phyloP scores from a whole-genome alignment of 2,888 invertebrate genomes.

The Slavum lentiscoides region DNA sequence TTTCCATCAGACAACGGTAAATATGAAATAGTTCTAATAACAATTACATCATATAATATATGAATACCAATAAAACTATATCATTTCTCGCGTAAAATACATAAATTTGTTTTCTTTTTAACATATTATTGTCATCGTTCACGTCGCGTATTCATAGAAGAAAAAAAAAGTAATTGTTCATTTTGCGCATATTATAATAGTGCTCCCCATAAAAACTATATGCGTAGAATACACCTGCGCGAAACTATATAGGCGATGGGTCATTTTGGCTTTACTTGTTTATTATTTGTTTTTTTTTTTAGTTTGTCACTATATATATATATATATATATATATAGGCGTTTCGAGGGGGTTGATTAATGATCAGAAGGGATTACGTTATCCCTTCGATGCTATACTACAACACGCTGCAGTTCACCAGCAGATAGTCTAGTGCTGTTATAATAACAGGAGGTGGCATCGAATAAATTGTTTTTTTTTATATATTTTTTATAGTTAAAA shows the following conservation, averaged over 20 bases:
- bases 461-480: conserved; percentile 36
- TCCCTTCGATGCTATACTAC: conserved; percentile 25
- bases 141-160: not conserved
- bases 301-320: conserved; percentile 33
- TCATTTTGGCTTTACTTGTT: conserved; percentile 49
- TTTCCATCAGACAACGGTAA: not conserved
- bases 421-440: conserved; percentile 7
- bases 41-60: too few relatives aligned
- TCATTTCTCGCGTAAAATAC: not conserved
- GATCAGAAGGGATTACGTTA: conserved; percentile 39
- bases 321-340: too few relatives aligned
- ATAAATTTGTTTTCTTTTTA: not conserved
- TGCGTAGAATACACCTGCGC: conserved; percentile 31
- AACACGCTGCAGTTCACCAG: not conserved
- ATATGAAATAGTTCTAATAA: not conserved
- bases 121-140: not conserved
- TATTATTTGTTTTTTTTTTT: conserved; percentile 30
- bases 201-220: conserved; percentile 25
- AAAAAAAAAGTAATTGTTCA: conserved; percentile 11
- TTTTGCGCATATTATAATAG: not conserved
- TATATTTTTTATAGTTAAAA: conserved; percentile 23
- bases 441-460: conserved; percentile 35
- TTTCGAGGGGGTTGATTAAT: conserved; percentile 52
- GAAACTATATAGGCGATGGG: conserved; percentile 10
- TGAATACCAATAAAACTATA: too few relatives aligned